Base-by-base conservation (phyloP, 1,140 invertebrate species). In the Trichomalopsis sarcophagae region DNA sequence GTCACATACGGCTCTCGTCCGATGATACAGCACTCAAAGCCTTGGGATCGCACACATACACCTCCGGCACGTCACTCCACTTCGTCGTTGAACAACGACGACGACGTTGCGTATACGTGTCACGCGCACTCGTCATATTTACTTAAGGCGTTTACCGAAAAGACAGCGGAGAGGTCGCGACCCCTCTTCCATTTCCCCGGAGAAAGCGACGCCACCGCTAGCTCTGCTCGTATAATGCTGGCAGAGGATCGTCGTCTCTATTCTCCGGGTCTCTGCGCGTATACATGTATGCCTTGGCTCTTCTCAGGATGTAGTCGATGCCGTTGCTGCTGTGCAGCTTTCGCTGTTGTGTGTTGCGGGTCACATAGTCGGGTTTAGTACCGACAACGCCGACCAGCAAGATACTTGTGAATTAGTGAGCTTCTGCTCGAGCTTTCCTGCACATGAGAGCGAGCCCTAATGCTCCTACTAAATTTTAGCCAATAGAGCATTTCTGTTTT, bases 321-420 rank as follows among this genome's bases (percentile, higher is more conserved):
- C 6, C 17, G 55, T 17, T 11, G 47, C 47, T 50, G 36, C 36
- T 40, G 36, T 40, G 36, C 36, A 40, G 36, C 5, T 40, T 40
- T 40, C 40, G 10, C 40, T 44, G 40, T 10, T 44, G 40, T 44
- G 9, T 44, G 40, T 44, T 44, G 40, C 7, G 40, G 40, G 40
- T 1, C 40, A 44, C 13, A 55, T 55, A 0, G 50, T 10, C 2
- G 50, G 50, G 50, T 55, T 55, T 55, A 55, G 50, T 55, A 55
- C 13, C 50, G 17, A 55, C 50, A 55, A 17, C 50, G 17, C 4
- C 50, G 50, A 55, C 50, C 14, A 55, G 50, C 4, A 55, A 27
- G 36, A 30, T 77, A 55, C 13, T 77, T 77, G 55, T 77, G 75
- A 77, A 77, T 77, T 55, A 55, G 55, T 55, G 44, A 77, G 47